Percentiles rank a stretch among this genome's conserved stretches.
phyloP scores from a whole-genome alignment of 2,888 invertebrate genomes.

The Emmelina monodactyla region DNA sequence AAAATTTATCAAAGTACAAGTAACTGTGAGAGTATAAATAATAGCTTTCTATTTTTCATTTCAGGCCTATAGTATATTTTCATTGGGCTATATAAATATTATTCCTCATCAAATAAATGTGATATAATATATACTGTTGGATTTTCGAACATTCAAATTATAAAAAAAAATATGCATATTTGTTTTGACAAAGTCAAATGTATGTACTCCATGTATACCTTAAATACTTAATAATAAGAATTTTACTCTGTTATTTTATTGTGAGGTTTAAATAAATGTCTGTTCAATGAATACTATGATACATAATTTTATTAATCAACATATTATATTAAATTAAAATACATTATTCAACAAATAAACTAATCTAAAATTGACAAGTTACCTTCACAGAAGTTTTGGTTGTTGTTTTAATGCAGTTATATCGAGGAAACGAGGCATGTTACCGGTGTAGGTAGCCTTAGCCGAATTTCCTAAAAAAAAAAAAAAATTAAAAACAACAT shows the following conservation, averaged over 20 bases:
- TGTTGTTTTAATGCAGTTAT: conserved; percentile 74
- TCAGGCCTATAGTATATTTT: too few species aligned
- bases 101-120: too few species aligned
- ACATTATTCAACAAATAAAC: conserved; percentile 7
- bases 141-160: too few species aligned
- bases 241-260: conserved; percentile 43
- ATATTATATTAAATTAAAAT: conserved; percentile 11
- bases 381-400: conserved; percentile 65
- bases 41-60: too few species aligned
- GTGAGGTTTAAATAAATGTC: conserved; percentile 62
- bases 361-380: conserved; percentile 6
- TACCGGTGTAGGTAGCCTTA: conserved; percentile 22
- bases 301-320: conserved; percentile 27
- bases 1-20: too few species aligned
- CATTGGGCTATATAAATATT: too few species aligned
- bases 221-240: conserved; percentile 7
- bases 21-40: too few species aligned
- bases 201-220: too few species aligned
- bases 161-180: too few species aligned
- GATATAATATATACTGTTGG: too few species aligned
- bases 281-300: conserved; percentile 37
- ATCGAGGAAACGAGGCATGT: conserved; percentile 69
- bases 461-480: conserved; percentile 27
- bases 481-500: too few species aligned
- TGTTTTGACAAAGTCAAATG: too few species aligned